phyloP scores from a whole-genome alignment of 2,888 invertebrate species.

The Acanthosoma haemorrhoidale region DNA sequence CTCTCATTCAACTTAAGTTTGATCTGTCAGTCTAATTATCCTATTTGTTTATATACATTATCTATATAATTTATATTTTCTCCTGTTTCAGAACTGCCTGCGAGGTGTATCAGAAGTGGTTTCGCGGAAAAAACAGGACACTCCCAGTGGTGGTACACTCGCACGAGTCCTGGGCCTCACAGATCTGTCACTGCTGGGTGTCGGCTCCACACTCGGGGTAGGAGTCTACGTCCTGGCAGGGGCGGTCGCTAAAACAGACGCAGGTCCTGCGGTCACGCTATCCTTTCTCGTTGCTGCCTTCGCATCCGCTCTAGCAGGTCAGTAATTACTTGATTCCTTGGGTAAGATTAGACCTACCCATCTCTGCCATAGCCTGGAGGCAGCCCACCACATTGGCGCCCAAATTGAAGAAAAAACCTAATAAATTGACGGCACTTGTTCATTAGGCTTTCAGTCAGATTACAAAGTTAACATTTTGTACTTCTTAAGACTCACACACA shows the following conservation, averaged over 20 bases:
- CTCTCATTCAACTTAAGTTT: neutral
- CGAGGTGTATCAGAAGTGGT: conserved; percentile 41
- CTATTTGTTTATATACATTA: neutral
- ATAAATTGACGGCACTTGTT: too few relatives aligned
- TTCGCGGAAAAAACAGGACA: conserved; percentile 49
- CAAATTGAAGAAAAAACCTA: too few relatives aligned
- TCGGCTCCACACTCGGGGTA: conserved; percentile 83
- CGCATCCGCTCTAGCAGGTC: conserved; percentile 87
- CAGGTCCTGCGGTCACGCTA: conserved; percentile 86
- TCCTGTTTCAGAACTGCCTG: conserved; percentile 34
- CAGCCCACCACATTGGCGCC: too few relatives aligned
- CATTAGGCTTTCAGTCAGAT: too few relatives aligned
- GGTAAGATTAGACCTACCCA: too few relatives aligned
- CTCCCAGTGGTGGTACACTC: conserved; percentile 44
- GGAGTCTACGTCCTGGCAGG: conserved; percentile 94
- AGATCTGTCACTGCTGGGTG: conserved; percentile 81
- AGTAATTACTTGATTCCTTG: too few relatives aligned
- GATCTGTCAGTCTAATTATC: neutral
- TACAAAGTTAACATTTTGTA: too few relatives aligned
- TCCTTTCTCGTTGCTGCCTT: conserved; percentile 89
- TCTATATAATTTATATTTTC: neutral
- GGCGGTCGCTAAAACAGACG: conserved; percentile 74
- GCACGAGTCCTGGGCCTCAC: conserved; percentile 69
- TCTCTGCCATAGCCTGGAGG: too few relatives aligned
- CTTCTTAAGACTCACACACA: too few relatives aligned